Percentiles rank a stretch among this genome's conserved stretches.
phyloP scores from a whole-genome alignment of 2,797 vertebrate species.

The Spinus pinus region DNA sequence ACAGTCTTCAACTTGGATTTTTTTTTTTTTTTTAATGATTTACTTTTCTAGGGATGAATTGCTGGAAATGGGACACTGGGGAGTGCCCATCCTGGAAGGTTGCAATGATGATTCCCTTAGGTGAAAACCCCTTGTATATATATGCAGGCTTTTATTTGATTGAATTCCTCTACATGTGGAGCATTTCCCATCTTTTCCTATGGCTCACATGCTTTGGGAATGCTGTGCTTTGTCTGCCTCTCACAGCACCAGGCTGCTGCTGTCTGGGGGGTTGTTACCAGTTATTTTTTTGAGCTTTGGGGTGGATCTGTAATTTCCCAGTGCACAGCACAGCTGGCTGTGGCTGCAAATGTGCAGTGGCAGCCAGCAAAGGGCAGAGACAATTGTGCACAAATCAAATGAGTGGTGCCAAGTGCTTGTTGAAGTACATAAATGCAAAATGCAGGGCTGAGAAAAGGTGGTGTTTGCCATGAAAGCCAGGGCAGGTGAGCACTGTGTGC shows the following conservation, averaged over 20 bases:
- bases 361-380: not conserved
- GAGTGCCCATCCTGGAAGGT: not conserved
- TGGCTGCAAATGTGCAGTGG: fast-evolving
- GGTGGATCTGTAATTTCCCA: not conserved
- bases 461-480: not conserved
- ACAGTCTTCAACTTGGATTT: not conserved
- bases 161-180: not conserved
- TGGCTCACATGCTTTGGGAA: not conserved
- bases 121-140: not conserved
- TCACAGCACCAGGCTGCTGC: not conserved
- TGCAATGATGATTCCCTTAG: not conserved
- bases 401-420: not conserved
- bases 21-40: not conserved
- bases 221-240: not conserved
- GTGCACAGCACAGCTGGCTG: fast-evolving
- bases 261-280: fast-evolving
- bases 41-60: not conserved
- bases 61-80: not conserved
- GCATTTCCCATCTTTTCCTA: fast-evolving
- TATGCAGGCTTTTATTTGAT: not conserved
- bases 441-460: not conserved
- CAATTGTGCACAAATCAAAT: not conserved
- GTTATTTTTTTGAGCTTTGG: not conserved
- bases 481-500: fast-evolving
- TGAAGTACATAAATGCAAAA: not conserved